These are phyloP conservation scores for Delia radicum DNA, from an alignment of 1,140 invertebrate genomes.

Conservation along the genomic window DNA sequence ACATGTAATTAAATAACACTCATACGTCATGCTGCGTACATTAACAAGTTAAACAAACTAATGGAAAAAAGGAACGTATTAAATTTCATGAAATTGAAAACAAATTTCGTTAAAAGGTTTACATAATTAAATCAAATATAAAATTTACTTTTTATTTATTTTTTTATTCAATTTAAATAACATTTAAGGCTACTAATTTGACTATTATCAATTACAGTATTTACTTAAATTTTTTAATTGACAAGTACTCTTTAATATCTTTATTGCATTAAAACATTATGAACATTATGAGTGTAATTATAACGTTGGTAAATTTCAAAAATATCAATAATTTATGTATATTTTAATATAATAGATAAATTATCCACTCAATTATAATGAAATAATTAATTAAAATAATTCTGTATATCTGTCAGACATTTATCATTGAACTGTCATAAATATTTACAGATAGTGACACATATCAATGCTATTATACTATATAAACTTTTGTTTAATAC, in stretches of 20 bases:
- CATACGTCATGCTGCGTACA: not conserved
- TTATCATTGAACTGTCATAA: not conserved
- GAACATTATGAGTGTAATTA: not conserved
- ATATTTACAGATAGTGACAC: not conserved
- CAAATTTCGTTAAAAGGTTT: too few relatives aligned
- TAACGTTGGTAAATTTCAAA: not conserved
- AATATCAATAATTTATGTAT: not conserved
- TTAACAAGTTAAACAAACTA: too few relatives aligned
- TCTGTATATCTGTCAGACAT: not conserved
- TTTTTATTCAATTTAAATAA: too few relatives aligned
- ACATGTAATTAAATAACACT: not conserved
- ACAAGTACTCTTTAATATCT: too few relatives aligned
- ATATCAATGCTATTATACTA: not conserved
- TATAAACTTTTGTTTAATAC: too few relatives aligned
- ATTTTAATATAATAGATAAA: not conserved
- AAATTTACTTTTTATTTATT: too few relatives aligned
- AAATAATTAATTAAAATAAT: not conserved
- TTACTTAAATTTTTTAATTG: too few relatives aligned
- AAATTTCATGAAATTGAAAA: too few relatives aligned
- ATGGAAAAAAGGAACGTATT: too few relatives aligned
- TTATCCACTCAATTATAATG: not conserved
- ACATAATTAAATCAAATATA: too few relatives aligned
- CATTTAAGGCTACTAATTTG: too few relatives aligned
- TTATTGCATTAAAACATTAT: not conserved
- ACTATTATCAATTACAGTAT: too few relatives aligned